These are phyloP conservation scores for Lamellibrachia columna DNA, from an alignment of 2,888 invertebrate genomes.

Conservation along the genomic window DNA sequence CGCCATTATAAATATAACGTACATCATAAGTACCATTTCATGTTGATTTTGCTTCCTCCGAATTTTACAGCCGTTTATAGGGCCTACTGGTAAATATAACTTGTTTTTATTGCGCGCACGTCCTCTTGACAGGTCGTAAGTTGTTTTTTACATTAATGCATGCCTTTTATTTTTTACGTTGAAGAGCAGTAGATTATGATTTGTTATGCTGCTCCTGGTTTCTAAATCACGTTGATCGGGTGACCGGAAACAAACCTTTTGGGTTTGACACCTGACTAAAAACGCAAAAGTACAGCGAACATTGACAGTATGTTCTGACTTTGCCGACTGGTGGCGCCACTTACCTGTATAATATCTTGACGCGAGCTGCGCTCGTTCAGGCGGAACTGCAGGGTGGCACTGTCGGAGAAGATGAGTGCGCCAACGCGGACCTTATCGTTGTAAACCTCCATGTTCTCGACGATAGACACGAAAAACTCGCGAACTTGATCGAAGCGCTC, in stretches of 20 bases:
- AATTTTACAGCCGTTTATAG: too few relatives aligned
- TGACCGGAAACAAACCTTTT: neutral
- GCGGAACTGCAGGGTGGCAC: conserved; percentile 29
- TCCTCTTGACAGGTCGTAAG: neutral
- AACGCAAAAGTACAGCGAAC: neutral
- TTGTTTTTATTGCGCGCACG: neutral
- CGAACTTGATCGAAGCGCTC: conserved; percentile 21
- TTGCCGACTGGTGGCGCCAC: neutral
- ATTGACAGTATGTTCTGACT: too few relatives aligned
- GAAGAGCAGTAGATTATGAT: too few relatives aligned
- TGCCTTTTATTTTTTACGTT: too few relatives aligned
- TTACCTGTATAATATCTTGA: conserved; percentile 31
- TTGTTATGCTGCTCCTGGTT: too few relatives aligned
- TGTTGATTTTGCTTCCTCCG: too few relatives aligned
- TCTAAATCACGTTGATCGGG: neutral
- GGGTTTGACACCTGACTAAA: neutral
- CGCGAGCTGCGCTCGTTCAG: conserved; percentile 24
- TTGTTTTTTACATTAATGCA: too few relatives aligned
- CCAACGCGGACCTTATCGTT: conserved; percentile 27
- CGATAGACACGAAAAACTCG: conserved; percentile 19
- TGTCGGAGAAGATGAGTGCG: conserved; percentile 34
- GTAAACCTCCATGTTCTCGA: conserved; percentile 22
- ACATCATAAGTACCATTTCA: too few relatives aligned
- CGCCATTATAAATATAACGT: too few relatives aligned
- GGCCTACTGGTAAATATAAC: neutral